Evolutionary conservation across 1,140 invertebrate species (phyloP).

Genomic region (Cydia pomonella): DNA sequence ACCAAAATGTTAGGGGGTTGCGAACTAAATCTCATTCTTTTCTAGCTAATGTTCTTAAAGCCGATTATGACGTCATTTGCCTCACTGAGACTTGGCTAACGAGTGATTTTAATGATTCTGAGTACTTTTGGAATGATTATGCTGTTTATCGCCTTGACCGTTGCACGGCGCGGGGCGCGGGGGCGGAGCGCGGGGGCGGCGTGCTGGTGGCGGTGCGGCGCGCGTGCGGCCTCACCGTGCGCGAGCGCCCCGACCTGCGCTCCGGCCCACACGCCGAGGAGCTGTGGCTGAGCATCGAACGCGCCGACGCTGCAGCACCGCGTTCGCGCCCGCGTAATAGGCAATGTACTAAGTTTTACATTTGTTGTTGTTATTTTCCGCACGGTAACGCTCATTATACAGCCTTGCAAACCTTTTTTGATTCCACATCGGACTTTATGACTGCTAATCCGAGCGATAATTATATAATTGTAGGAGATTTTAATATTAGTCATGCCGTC

Average conservation of each 20-base stretch:
- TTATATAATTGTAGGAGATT: neutral
- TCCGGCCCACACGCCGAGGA: neutral
- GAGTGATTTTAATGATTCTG: slow-evolving; percentile 10
- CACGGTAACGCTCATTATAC: neutral
- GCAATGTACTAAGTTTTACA: neutral
- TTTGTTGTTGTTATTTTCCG: neutral
- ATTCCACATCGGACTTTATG: neutral
- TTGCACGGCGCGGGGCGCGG: slow-evolving; percentile 13
- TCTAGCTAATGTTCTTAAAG: neutral
- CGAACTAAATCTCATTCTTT: neutral
- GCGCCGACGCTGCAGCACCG: neutral
- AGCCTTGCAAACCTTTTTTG: neutral
- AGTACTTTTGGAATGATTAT: slow-evolving; percentile 20
- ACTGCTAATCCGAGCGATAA: neutral
- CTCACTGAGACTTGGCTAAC: neutral
- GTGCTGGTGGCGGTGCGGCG: neutral
- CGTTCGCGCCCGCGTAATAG: neutral
- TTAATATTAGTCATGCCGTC: too few relatives aligned
- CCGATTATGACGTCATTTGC: slow-evolving; percentile 10
- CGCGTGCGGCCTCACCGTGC: too few relatives aligned
- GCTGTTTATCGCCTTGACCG: neutral
- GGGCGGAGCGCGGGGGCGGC: neutral
- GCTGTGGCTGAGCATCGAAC: slow-evolving; percentile 14
- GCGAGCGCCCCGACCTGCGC: slow-evolving; percentile 6
- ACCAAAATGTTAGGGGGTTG: neutral